Percentiles rank a stretch among this genome's conserved stretches.
Conservation (phyloP, 2,888 invertebrate genomes). For the Drosophila paramelanica region DNA sequence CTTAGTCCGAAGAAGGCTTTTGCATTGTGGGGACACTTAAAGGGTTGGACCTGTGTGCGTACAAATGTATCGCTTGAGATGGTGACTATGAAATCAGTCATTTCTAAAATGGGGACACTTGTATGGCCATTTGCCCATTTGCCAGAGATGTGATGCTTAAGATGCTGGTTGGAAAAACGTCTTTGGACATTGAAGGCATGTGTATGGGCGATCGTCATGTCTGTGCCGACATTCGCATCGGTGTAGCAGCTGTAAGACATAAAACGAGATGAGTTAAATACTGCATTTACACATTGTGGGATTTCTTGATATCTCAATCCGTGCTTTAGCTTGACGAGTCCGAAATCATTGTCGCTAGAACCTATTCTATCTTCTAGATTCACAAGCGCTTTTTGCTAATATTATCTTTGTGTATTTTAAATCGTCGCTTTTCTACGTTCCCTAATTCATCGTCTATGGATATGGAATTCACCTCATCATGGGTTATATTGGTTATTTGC, state of each 20-base stretch:
- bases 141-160: constrained; percentile 14
- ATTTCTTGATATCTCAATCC: background rate
- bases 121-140: constrained; percentile 21
- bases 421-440: background rate
- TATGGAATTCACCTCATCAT: background rate
- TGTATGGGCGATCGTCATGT: constrained; percentile 7
- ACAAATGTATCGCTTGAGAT: constrained; percentile 23
- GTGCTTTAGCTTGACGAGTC: constrained; percentile 9
- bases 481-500: background rate
- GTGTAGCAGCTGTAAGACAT: constrained; percentile 13
- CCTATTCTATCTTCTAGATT: background rate
- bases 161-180: constrained; percentile 10
- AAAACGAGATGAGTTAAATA: background rate
- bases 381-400: background rate
- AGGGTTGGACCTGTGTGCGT: constrained; percentile 18
- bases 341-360: background rate
- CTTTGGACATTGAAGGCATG: constrained; percentile 16
- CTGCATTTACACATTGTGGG: background rate
- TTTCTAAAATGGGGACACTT: constrained; percentile 22
- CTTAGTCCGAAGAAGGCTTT: constrained; percentile 15
- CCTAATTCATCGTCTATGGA: background rate
- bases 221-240: constrained; percentile 3
- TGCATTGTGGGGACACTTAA: constrained; percentile 14
- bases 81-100: constrained; percentile 20
- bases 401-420: background rate